Evolutionary conservation across 1,140 invertebrate genomes (phyloP).

Genomic region (Zaprionus davidi): DNA sequence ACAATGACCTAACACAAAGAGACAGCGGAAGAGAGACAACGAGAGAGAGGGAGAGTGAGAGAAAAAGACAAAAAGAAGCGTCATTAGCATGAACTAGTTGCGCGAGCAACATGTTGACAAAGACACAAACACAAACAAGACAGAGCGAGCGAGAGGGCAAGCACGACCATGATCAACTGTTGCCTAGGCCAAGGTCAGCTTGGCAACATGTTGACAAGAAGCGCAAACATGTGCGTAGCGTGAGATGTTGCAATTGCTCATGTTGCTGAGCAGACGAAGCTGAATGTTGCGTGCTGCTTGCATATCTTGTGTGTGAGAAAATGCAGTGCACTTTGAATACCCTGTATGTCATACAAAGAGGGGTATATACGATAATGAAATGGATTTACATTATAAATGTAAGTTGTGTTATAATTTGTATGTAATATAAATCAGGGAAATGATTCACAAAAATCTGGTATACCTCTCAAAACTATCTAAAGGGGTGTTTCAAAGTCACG

Average conservation of each 20-base stretch:
- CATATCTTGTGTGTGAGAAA: constrained; percentile 14
- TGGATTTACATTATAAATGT: no score
- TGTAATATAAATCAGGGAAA: no score
- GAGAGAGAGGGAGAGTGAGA: background rate
- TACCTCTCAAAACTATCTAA: background rate
- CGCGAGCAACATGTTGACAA: constrained; percentile 57
- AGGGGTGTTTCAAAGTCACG: background rate
- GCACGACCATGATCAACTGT: constrained; percentile 12
- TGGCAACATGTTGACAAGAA: constrained; percentile 55
- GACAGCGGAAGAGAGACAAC: constrained; percentile 11
- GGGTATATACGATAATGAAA: no score
- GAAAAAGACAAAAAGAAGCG: constrained; percentile 25
- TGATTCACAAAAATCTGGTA: background rate
- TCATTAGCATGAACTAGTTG: constrained; percentile 66
- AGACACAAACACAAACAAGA: constrained; percentile 9
- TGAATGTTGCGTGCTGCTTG: constrained; percentile 21
- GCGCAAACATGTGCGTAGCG: constrained; percentile 31
- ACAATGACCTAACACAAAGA: constrained; percentile 64
- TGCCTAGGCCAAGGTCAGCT: constrained; percentile 64
- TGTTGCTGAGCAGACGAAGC: constrained; percentile 6
- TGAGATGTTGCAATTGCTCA: constrained; percentile 43
- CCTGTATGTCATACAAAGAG: no score
- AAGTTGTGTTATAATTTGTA: no score
- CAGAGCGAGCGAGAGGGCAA: background rate
- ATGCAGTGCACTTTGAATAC: background rate